Percentiles rank a stretch among this genome's conserved stretches.
Conservation (phyloP, 2,888 invertebrate genomes). For the Blastobasis lacticolella region DNA sequence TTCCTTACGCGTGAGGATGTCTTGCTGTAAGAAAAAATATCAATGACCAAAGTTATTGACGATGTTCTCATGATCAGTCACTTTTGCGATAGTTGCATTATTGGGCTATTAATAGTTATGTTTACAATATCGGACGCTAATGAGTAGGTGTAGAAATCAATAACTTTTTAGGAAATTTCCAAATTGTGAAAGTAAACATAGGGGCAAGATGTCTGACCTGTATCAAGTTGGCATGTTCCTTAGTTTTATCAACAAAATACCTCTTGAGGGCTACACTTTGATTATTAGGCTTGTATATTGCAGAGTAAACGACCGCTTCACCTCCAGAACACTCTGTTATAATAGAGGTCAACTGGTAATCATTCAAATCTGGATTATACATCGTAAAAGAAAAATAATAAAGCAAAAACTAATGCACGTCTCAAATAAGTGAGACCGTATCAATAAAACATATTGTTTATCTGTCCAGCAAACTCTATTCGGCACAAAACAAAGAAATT, state of each 20-base stretch:
- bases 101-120: background rate
- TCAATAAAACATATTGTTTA: slow-evolving; percentile 15
- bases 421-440: background rate
- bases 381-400: slow-evolving; percentile 29
- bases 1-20: slow-evolving; percentile 84
- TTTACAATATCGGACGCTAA: background rate
- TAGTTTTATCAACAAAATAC: slow-evolving; percentile 82
- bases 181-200: background rate
- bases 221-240: slow-evolving; percentile 75
- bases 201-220: slow-evolving; percentile 44
- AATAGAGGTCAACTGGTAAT: slow-evolving; percentile 80
- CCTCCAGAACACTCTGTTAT: slow-evolving; percentile 81
- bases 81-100: too few relatives aligned
- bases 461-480: slow-evolving; percentile 16
- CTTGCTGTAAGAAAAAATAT: slow-evolving; percentile 75
- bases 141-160: background rate
- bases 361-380: slow-evolving; percentile 75
- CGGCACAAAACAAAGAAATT: slow-evolving; percentile 8
- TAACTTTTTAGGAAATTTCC: background rate
- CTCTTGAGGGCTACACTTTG: slow-evolving; percentile 83
- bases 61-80: background rate
- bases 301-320: slow-evolving; percentile 80
- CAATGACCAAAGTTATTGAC: background rate
- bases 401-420: slow-evolving; percentile 7
- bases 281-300: slow-evolving; percentile 77